Conservation (phyloP, 1,140 invertebrate species). For the Vanessa atalanta region DNA sequence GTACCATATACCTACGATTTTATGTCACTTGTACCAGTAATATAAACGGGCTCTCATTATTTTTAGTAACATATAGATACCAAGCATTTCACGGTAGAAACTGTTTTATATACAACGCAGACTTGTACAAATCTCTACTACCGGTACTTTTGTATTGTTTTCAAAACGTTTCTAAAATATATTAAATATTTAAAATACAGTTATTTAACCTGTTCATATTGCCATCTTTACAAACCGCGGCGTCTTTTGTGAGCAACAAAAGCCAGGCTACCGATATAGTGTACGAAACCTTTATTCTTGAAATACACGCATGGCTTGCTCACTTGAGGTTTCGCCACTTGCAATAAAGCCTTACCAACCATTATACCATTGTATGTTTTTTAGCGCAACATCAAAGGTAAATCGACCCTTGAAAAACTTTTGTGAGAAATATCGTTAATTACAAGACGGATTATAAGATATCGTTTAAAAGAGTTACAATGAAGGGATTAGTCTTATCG, state of each 20-base stretch:
- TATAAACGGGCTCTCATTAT: too few species aligned
- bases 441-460: conserved; percentile 48
- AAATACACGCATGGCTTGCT: conserved; percentile 60
- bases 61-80: too few species aligned
- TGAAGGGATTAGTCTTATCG: conserved; percentile 29
- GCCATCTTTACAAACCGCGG: conserved; percentile 37
- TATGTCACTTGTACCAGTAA: too few species aligned
- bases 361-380: conserved; percentile 60
- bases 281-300: conserved; percentile 51
- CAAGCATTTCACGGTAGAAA: too few species aligned
- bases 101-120: too few species aligned
- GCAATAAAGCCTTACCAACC: conserved; percentile 55
- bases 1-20: too few species aligned
- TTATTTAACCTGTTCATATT: conserved; percentile 23
- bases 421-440: conserved; percentile 55
- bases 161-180: not conserved
- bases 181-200: conserved; percentile 23
- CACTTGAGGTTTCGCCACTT: conserved; percentile 75
- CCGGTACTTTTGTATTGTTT: not conserved
- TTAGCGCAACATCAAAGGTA: conserved; percentile 54
- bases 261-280: conserved; percentile 53
- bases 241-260: conserved; percentile 50
- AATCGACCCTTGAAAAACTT: conserved; percentile 37
- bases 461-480: conserved; percentile 31
- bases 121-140: too few species aligned